Base-by-base conservation (phyloP, 2,113 vertebrate genomes). In the Planiliza haematocheilus region DNA sequence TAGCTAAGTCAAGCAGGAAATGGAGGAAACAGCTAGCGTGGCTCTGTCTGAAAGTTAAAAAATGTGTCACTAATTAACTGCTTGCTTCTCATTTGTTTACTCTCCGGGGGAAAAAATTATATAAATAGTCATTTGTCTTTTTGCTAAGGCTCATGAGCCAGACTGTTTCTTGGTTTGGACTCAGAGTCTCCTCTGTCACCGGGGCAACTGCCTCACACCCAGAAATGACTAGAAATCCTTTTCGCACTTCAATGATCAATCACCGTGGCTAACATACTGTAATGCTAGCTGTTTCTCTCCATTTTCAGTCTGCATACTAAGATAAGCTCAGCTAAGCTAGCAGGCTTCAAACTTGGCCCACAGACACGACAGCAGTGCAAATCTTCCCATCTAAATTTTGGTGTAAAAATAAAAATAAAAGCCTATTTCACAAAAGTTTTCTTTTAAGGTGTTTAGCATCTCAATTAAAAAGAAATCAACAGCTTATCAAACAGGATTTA, bases 401-500 rank as follows among this genome's bases (percentile, higher is more conserved):
- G 37, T 13, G 57, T 72, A 58, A 39, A 48, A 37, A 24, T 4
- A 0, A 30, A 13, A 36, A 30, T 5, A 30, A 20, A 18, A 41
- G 13, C 17, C 1, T 9, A 17, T 52, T 45, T 37, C 18, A 36
- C 18, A 53, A 73, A 62, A 43, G 4, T 10, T 10, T 18, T 55
- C 38, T 7, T 66, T 55, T 17, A 34, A 62, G 53, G 39, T 52
- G 43, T 81, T 76, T 9, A 64, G 38, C 45, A 21, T 65, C 38
- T 78, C 49, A 63, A 16, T 74, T n/a, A 53, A 51, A 70, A 20
- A 36, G 45, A 55, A 56, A 78, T 61, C 36, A 43, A 45, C 60
- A 65, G 77, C 60, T 81, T 57, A 79, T 36, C 11, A 43, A 70
- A 71, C 21, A 21, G 51, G 43, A 68, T 70, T 61, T 46, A 49